These are phyloP conservation scores for Hartigia nigra DNA, from an alignment of 2,888 invertebrate species.

Conservation along the genomic window DNA sequence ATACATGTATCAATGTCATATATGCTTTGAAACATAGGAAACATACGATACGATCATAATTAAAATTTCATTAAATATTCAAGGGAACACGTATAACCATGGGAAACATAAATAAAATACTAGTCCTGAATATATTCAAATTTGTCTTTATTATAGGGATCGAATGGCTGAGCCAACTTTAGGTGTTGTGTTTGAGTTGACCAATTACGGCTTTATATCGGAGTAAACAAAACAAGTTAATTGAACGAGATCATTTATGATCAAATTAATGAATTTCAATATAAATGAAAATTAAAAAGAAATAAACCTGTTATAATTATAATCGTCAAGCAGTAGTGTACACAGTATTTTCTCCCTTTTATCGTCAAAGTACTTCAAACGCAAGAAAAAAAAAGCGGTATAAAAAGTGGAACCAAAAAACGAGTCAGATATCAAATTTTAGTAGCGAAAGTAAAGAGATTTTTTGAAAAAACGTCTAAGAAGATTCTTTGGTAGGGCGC, in stretches of 20 bases:
- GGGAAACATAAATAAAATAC: background rate
- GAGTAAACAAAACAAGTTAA: background rate
- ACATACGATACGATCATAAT: too few relatives aligned
- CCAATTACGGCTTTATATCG: background rate
- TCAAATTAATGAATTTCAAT: background rate
- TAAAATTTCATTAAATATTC: background rate
- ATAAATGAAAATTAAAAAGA: background rate
- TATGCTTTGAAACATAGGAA: too few relatives aligned
- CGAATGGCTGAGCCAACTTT: background rate
- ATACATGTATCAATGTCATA: background rate
- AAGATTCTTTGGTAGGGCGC: background rate
- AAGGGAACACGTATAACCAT: background rate
- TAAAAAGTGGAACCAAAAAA: background rate
- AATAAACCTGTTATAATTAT: background rate
- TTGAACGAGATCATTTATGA: background rate
- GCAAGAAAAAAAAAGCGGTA: background rate
- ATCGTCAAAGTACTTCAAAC: background rate
- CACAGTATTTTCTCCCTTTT: background rate
- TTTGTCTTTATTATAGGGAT: background rate
- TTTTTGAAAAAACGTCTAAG: too few relatives aligned
- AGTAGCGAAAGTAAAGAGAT: too few relatives aligned
- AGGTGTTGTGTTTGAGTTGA: background rate
- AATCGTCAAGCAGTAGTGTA: background rate
- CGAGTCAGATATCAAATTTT: background rate
- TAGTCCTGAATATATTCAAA: background rate